These are phyloP conservation scores for Drosophila ercepeae DNA, from an alignment of 1,140 invertebrate genomes.

Conservation along the genomic window DNA sequence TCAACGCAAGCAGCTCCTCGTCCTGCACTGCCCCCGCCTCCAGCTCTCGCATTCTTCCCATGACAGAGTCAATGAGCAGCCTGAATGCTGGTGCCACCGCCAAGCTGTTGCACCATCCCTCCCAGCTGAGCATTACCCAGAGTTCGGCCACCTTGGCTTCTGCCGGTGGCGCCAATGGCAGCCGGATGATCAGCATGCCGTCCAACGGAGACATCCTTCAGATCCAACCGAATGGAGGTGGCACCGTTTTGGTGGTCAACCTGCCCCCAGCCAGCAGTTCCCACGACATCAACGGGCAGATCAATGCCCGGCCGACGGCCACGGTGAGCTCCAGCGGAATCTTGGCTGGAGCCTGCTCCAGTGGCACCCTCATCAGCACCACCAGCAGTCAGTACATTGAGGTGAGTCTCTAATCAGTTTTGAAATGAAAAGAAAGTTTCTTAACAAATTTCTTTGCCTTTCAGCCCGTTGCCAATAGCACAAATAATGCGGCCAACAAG, in stretches of 20 bases:
- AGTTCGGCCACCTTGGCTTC: constrained; percentile 68
- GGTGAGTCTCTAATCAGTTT: constrained; percentile 77
- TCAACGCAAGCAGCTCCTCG: constrained; percentile 35
- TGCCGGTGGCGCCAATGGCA: constrained; percentile 72
- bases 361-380: constrained; percentile 85
- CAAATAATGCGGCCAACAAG: constrained; percentile 62
- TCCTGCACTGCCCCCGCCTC: constrained; percentile 32
- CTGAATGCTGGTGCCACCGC: constrained; percentile 82
- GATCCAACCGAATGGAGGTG: constrained; percentile 86
- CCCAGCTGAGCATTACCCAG: constrained; percentile 69
- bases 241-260: constrained; percentile 91
- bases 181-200: constrained; percentile 84
- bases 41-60: constrained; percentile 60
- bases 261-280: constrained; percentile 87
- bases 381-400: constrained; percentile 87
- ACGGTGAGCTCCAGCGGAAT: constrained; percentile 67
- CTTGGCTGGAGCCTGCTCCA: constrained; percentile 79
- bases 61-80: constrained; percentile 85
- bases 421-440: no score
- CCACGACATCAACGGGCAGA: constrained; percentile 63
- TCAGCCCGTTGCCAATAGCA: constrained; percentile 65
- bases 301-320: constrained; percentile 44
- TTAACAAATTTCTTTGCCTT: neutral
- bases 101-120: constrained; percentile 75
- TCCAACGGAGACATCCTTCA: constrained; percentile 86